Percentiles rank a stretch among this genome's conserved stretches.
phyloP scores from a whole-genome alignment of 64 coral and sea anemone genomes.

The Montipora foliosa region DNA sequence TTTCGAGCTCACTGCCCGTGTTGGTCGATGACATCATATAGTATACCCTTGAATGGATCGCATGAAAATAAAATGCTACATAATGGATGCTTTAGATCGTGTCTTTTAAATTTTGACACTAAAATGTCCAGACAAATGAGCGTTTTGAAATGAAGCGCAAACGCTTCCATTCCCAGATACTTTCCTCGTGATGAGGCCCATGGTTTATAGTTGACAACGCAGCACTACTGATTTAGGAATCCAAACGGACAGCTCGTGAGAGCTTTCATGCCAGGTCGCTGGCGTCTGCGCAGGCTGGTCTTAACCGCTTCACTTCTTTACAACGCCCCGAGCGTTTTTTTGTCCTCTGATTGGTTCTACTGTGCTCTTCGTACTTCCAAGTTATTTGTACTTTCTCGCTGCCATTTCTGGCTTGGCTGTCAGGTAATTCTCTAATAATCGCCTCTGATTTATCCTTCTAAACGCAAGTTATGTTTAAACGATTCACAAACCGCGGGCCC shows the following conservation, averaged over 20 bases:
- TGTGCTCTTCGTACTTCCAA: background rate
- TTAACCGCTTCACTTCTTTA: conserved; percentile 16
- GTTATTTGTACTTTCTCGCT: background rate
- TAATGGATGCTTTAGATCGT: background rate
- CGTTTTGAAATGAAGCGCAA: background rate
- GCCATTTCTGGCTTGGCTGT: background rate
- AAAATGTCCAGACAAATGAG: background rate
- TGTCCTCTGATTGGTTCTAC: background rate
- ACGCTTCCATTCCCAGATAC: background rate
- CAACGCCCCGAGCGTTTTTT: background rate
- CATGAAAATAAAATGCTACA: conserved; percentile 33
- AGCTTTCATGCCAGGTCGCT: conserved; percentile 28
- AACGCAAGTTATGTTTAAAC: background rate
- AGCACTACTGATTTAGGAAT: background rate
- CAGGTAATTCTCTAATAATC: conserved; percentile 30
- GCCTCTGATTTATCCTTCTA: background rate
- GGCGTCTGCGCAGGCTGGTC: background rate
- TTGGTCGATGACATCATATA: conserved; percentile 43
- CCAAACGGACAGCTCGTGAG: background rate
- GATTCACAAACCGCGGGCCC: background rate
- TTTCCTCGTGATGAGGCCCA: background rate
- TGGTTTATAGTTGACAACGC: background rate
- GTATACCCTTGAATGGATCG: conserved; percentile 16
- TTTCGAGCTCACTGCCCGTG: conserved; percentile 10
- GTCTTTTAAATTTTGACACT: background rate